A percentile compares a stretch with the other conserved stretches of the same genome.
Conservation (phyloP, 2,797 vertebrate species). For the Takifugu rubripes region DNA sequence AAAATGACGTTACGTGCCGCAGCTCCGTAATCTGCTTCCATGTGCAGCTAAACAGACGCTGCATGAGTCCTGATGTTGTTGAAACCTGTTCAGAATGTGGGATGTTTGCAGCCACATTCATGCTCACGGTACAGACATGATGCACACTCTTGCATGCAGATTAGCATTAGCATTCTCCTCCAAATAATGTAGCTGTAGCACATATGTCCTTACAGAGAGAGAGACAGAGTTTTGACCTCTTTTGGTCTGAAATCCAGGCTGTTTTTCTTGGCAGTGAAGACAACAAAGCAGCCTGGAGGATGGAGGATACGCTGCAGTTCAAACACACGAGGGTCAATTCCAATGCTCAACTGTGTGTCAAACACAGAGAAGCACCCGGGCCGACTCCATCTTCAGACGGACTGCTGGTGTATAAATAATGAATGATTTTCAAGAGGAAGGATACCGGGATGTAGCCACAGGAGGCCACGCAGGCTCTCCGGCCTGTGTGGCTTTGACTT, state of each 20-base stretch:
- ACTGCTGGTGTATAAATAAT: not conserved
- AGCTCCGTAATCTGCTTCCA: no score
- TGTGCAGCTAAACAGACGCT: no score
- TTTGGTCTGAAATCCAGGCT: conserved; percentile 50
- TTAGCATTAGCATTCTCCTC: no score
- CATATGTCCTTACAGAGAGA: conserved; percentile 1
- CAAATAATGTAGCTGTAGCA: no score
- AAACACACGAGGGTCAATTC: no score
- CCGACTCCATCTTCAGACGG: conserved; percentile 28
- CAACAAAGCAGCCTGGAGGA: conserved; percentile 54
- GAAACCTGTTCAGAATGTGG: no score
- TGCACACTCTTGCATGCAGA: no score
- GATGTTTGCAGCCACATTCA: no score
- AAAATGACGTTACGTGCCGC: no score
- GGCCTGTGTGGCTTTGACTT: conserved; percentile 21
- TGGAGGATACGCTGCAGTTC: conserved; percentile 44
- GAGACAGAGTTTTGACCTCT: conserved; percentile 57
- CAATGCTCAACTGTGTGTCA: conserved; percentile 23
- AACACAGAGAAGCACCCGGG: conserved; percentile 34
- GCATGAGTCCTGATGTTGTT: no score
- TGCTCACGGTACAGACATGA: no score
- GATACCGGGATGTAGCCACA: conserved; percentile 18
- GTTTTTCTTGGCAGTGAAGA: conserved; percentile 58
- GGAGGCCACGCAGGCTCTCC: conserved; percentile 37
- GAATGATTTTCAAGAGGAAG: conserved; percentile 40